Evolutionary conservation across 2,888 invertebrate genomes (phyloP).

Genomic region (Lasioglossum marginatum): DNA sequence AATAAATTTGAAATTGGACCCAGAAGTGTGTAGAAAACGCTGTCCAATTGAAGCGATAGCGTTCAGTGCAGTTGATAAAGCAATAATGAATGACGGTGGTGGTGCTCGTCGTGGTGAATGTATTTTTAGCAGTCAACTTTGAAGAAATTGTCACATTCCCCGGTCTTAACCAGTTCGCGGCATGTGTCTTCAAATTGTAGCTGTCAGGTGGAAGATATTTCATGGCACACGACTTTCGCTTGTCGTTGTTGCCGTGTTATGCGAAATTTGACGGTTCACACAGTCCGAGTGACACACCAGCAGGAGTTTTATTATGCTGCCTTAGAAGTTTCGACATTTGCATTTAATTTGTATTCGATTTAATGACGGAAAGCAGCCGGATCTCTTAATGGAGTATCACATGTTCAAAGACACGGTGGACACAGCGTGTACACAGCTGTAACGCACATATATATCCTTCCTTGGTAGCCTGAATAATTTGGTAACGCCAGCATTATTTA

Average conservation of each 20-base stretch:
- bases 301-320: background rate
- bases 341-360: conserved; percentile 4
- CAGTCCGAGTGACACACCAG: background rate
- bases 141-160: background rate
- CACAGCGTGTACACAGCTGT: background rate
- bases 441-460: background rate
- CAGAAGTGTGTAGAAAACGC: background rate
- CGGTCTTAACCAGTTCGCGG: background rate
- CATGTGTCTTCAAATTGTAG: conserved; percentile 3
- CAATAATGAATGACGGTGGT: background rate
- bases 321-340: background rate
- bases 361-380: background rate
- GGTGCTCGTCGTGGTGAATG: background rate
- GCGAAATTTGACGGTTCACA: background rate
- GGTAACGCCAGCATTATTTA: background rate
- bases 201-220: conserved; percentile 4
- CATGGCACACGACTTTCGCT: background rate
- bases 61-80: background rate
- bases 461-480: too few species aligned
- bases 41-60: background rate
- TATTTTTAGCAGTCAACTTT: background rate
- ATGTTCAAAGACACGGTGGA: background rate
- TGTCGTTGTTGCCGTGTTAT: background rate
- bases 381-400: background rate
- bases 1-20: background rate